phyloP scores from a whole-genome alignment of 1,140 invertebrate genomes.

The Latrodectus geometricus region DNA sequence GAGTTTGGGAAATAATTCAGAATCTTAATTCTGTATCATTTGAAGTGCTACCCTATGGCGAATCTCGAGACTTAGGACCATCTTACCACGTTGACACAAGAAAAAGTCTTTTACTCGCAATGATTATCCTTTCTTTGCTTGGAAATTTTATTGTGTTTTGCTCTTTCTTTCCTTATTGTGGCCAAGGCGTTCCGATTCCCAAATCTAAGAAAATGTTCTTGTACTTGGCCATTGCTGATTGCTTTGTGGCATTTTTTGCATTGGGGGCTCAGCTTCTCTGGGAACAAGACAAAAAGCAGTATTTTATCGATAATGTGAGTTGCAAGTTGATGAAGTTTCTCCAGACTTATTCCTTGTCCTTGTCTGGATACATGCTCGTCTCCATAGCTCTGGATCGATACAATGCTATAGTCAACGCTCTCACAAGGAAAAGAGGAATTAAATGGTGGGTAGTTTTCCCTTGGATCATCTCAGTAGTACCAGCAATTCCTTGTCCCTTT shows the following conservation, averaged over 20 bases:
- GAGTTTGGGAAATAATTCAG: background rate
- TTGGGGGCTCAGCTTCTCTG: conserved; percentile 68
- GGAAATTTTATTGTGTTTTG: conserved; percentile 47
- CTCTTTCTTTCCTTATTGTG: conserved; percentile 7
- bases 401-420: conserved; percentile 69
- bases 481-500: conserved; percentile 48
- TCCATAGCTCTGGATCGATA: conserved; percentile 70
- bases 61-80: conserved; percentile 38
- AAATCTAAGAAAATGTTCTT: conserved; percentile 67
- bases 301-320: conserved; percentile 67
- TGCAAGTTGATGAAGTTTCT: conserved; percentile 69
- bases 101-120: conserved; percentile 18
- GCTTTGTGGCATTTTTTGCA: conserved; percentile 67
- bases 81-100: conserved; percentile 49
- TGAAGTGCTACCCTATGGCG: conserved; percentile 1
- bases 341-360: conserved; percentile 69
- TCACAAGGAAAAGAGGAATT: conserved; percentile 61
- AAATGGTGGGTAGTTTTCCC: conserved; percentile 29
- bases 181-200: conserved; percentile 21
- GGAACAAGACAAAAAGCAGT: conserved; percentile 68
- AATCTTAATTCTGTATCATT: background rate
- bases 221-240: conserved; percentile 68
- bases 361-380: conserved; percentile 70
- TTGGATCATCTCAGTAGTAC: conserved; percentile 50
- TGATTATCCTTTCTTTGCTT: conserved; percentile 52